Evolutionary conservation across 2,888 invertebrate species (phyloP).

Genomic region (Tetranychus piercei): DNA sequence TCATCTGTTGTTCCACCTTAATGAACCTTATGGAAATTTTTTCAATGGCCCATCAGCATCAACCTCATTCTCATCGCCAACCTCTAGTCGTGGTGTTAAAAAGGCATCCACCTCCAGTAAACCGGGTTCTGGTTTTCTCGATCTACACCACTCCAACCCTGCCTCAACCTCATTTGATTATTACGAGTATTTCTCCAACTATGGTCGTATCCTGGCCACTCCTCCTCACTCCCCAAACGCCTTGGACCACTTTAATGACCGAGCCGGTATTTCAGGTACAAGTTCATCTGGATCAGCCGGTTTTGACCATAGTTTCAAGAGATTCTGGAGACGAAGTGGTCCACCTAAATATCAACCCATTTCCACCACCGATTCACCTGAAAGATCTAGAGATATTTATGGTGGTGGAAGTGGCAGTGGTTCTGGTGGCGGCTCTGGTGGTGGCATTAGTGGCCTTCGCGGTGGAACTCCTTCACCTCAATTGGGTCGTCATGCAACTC

Average conservation of each 20-base stretch:
- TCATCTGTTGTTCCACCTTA: slow-evolving; percentile 7
- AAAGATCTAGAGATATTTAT: background rate
- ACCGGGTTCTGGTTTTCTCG: background rate
- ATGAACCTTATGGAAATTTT: slow-evolving; percentile 4
- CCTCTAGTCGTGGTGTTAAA: background rate
- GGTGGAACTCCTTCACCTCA: background rate
- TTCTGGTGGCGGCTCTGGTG: background rate
- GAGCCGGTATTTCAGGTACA: background rate
- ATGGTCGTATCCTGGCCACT: slow-evolving; percentile 16
- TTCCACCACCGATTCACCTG: slow-evolving; percentile 4
- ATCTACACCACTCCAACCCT: slow-evolving; percentile 1
- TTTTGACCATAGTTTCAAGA: background rate
- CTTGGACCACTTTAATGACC: background rate
- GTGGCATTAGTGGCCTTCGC: background rate
- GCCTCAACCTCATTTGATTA: slow-evolving; percentile 17
- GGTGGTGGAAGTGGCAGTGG: background rate
- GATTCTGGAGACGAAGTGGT: slow-evolving; percentile 16
- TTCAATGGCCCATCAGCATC: slow-evolving; percentile 6
- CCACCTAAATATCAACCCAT: slow-evolving; percentile 11
- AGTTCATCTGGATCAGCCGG: background rate
- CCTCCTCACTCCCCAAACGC: slow-evolving; percentile 4
- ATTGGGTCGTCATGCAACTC: background rate
- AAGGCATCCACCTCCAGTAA: background rate
- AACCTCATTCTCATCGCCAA: background rate
- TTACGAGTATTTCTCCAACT: slow-evolving; percentile 22